These are phyloP conservation scores for Toxonevra muliebris DNA, from an alignment of 2,888 invertebrate species.

Conservation along the genomic window DNA sequence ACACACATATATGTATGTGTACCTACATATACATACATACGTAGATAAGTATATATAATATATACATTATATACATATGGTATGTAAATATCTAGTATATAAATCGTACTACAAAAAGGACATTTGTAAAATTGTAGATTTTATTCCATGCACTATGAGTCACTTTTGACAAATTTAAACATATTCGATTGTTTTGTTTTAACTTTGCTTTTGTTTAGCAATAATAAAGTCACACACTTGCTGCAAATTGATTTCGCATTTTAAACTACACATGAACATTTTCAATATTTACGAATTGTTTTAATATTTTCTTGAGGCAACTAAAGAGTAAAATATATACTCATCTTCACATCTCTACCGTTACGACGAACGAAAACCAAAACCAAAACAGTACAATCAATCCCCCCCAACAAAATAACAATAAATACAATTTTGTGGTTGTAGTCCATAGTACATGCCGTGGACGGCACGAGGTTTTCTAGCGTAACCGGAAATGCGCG, in stretches of 20 bases:
- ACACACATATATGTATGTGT: slow-evolving; percentile 12
- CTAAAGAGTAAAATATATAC: too few species aligned
- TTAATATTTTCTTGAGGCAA: too few species aligned
- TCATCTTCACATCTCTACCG: too few species aligned
- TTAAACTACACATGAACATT: too few species aligned
- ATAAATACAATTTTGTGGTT: slow-evolving; percentile 14
- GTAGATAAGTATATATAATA: slow-evolving; percentile 16
- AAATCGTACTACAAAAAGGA: not conserved
- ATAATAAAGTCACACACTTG: not conserved
- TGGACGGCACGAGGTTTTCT: slow-evolving; percentile 41
- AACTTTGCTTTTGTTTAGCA: not conserved
- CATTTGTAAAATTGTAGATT: not conserved
- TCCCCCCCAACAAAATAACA: slow-evolving; percentile 21
- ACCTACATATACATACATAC: slow-evolving; percentile 21
- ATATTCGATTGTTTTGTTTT: not conserved
- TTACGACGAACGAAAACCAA: slow-evolving; percentile 8
- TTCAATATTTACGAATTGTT: too few species aligned
- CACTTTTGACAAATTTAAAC: not conserved
- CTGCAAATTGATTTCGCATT: not conserved
- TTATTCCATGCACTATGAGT: not conserved
- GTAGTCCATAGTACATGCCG: slow-evolving; percentile 19
- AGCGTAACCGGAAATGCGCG: slow-evolving; percentile 41
- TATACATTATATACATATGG: slow-evolving; percentile 11
- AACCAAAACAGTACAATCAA: slow-evolving; percentile 24
- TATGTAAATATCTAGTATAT: not conserved